A percentile compares a stretch with the other conserved stretches of the same genome.
Evolutionary conservation across 2,797 vertebrate genomes (phyloP).

Genomic region (Halcyon chelicuti): DNA sequence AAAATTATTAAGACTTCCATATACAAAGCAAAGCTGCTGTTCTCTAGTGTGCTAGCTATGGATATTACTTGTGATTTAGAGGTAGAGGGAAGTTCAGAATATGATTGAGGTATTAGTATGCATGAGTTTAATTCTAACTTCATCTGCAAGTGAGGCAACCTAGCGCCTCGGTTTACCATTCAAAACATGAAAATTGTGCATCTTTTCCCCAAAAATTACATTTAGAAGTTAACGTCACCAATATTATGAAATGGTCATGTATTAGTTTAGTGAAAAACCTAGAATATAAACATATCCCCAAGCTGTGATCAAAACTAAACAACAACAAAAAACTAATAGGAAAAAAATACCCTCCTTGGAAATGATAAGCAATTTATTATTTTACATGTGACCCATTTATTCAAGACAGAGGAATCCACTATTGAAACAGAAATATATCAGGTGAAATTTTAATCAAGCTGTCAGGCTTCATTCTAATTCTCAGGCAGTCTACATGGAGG

Average conservation of each 20-base stretch:
- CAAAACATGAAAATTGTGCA: background rate
- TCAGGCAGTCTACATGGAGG: background rate
- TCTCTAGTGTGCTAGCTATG: background rate
- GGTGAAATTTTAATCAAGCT: conserved; percentile 60
- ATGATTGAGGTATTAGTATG: background rate
- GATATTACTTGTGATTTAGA: background rate
- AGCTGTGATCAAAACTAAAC: background rate
- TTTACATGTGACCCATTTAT: background rate
- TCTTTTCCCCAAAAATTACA: background rate
- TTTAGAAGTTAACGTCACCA: background rate
- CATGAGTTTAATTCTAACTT: background rate
- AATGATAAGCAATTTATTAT: background rate
- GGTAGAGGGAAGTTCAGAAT: background rate
- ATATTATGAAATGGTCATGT: background rate
- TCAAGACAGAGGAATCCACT: conserved; percentile 14
- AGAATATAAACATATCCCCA: background rate
- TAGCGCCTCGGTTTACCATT: background rate
- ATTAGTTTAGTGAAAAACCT: background rate
- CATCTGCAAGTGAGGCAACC: background rate
- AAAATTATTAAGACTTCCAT: background rate
- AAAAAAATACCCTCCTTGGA: background rate
- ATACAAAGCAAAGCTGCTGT: background rate
- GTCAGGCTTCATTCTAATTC: conserved; percentile 57
- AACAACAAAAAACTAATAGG: background rate
- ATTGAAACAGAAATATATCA: conserved; percentile 19